Evolutionary conservation across 2,797 vertebrate genomes (phyloP).

Genomic region (Emys orbicularis): DNA sequence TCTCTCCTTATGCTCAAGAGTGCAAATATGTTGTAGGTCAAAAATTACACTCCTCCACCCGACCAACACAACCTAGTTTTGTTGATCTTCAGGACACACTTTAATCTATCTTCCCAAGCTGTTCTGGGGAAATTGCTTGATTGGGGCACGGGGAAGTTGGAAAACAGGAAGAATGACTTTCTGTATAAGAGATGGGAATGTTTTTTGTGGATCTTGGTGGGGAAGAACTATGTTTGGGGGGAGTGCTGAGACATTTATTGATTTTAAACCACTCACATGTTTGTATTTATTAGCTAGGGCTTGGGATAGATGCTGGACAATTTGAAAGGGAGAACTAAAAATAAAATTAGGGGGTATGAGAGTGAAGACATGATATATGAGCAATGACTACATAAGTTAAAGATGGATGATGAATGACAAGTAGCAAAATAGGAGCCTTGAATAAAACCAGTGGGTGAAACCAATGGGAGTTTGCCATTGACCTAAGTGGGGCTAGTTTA

Average conservation of each 20-base stretch:
- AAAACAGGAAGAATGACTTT: not conserved
- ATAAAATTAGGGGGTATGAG: not conserved
- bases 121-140: not conserved
- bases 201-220: not conserved
- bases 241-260: not conserved
- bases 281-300: not conserved
- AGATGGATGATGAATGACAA: not conserved
- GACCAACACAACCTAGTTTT: not conserved
- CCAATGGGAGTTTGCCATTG: not conserved
- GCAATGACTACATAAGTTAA: not conserved
- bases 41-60: not conserved
- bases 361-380: not conserved
- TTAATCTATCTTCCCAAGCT: not conserved
- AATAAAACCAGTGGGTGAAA: not conserved
- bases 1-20: not conserved
- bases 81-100: not conserved
- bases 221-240: not conserved
- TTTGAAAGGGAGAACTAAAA: not conserved
- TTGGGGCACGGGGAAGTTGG: not conserved
- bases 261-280: not conserved
- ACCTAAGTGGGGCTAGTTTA: not conserved
- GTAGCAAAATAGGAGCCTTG: not conserved
- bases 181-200: not conserved
- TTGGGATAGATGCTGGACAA: not conserved
- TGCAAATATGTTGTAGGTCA: not conserved